Percentiles rank a stretch among this genome's conserved stretches.
Evolutionary conservation across 2,797 vertebrate genomes (phyloP).

Genomic region (Chelmon rostratus): DNA sequence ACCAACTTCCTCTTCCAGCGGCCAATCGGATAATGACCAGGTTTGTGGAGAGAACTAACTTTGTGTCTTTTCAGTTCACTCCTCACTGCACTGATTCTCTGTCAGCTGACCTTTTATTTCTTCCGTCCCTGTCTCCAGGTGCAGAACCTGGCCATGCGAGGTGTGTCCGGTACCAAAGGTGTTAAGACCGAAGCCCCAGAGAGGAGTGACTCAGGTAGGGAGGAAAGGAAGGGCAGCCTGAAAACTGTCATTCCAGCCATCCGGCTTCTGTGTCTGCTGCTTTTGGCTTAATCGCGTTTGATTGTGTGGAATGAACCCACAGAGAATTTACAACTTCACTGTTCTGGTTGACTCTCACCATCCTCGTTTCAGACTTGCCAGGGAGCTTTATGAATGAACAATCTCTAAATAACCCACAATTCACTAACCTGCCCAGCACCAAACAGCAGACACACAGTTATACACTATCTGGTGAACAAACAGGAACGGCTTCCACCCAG

Average conservation of each 20-base stretch:
- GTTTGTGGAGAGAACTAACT: constrained; percentile 66
- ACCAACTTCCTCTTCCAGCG: constrained; percentile 81
- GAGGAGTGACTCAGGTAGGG: constrained; percentile 82
- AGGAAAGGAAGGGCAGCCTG: neutral
- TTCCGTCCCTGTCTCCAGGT: constrained; percentile 75
- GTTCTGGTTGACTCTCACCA: too few relatives aligned
- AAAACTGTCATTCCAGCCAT: neutral
- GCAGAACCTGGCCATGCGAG: constrained; percentile 94
- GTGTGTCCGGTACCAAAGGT: constrained; percentile 84
- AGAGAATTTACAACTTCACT: too few relatives aligned
- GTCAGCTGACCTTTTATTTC: neutral
- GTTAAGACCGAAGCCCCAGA: constrained; percentile 84
- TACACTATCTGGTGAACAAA: too few relatives aligned
- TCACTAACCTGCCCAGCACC: too few relatives aligned
- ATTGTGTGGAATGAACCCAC: too few relatives aligned
- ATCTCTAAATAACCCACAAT: too few relatives aligned
- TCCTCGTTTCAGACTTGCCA: too few relatives aligned
- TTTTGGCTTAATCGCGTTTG: too few relatives aligned
- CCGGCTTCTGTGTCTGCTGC: too few relatives aligned
- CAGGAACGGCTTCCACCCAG: too few relatives aligned
- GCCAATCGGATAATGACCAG: constrained; percentile 93
- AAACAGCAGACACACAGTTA: too few relatives aligned
- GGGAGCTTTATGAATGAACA: too few relatives aligned
- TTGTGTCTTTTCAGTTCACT: neutral
- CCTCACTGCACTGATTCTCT: rapidly evolving